Base-by-base conservation (phyloP, 1,140 invertebrate genomes). In the Philotrypesis tridentata region DNA sequence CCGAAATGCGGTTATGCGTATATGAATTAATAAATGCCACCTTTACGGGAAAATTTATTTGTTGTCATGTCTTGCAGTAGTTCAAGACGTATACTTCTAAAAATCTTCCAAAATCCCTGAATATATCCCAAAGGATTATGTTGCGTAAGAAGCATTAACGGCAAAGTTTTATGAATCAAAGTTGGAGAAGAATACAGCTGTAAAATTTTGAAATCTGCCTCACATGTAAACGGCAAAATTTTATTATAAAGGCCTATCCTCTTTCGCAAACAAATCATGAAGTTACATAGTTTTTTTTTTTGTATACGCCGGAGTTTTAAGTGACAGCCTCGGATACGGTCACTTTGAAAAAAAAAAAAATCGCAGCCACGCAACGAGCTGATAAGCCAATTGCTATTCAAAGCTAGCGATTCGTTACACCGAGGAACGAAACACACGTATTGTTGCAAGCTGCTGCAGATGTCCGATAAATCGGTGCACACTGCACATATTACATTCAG, bases 321-420 rank as follows among this genome's bases (percentile, higher is more conserved):
- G 63, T 31, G 25, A 68, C 40, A 48, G 65, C 2, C 48, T 17
- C 48, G 31, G n/a, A 48, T 68, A 11, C 8, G 48, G 25, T 68
- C n/a, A 14, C 31, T 77, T 43, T 27, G 27, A 68, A 68, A 68
- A n/a, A 78, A 68, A 55, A 55, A 48, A 55, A 8, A 21, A 17
- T 55, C 48, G 48, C 48, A 17, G 5, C 17, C 48, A 17, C 27
- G 21, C 63, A 78, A 9, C 17, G 63, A 31, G 40, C 25, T 48
- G 75, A 78, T 78, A 78, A 78, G 75, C 37, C 25, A 48, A 40
- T 68, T 68, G 40, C 23, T 48, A 68, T 67, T 78, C 37, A 68
- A 31, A 48, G 33, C 48, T 68, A 78, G 5, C 25, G 63, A 68
- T 29, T 68, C 63, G 75, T 31, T 48, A 43, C 12, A 55, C 61